A percentile compares a stretch with the other conserved stretches of the same genome.
Evolutionary conservation across 2,113 vertebrate genomes (phyloP).

Genomic region (Rhineura floridana): DNA sequence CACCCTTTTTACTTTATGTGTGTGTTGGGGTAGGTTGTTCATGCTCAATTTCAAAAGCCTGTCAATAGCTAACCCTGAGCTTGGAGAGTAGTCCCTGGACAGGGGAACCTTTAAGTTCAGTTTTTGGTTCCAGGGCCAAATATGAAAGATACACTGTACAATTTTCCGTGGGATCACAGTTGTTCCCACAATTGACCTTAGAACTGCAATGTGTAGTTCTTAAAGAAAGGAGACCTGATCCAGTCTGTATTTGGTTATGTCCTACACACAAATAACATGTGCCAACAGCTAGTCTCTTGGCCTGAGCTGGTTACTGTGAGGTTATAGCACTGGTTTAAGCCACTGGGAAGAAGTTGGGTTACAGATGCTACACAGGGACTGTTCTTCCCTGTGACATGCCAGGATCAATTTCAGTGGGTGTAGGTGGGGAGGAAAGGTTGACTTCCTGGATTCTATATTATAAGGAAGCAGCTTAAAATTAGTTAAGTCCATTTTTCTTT

Average conservation of each 20-base stretch:
- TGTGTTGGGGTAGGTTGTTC: neutral
- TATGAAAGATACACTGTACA: neutral
- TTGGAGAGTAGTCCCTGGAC: neutral
- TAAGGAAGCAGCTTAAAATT: neutral
- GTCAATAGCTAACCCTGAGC: no score
- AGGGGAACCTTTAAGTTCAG: neutral
- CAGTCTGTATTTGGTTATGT: no score
- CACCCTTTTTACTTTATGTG: neutral
- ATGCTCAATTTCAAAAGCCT: neutral
- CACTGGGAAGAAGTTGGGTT: neutral
- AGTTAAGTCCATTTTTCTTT: neutral
- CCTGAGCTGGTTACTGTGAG: neutral
- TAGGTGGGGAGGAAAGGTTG: neutral
- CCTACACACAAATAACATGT: neutral
- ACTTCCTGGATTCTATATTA: neutral
- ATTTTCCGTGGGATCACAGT: no score
- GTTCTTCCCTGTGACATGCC: neutral
- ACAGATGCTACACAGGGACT: neutral
- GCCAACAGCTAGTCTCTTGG: no score
- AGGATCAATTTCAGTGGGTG: neutral
- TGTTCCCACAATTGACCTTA: no score
- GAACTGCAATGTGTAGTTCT: no score
- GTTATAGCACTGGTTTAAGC: neutral
- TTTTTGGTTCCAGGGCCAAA: neutral
- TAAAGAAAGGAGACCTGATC: no score